Conservation (phyloP, 23 tunicate species). For the Clavelina lepadiformis region DNA sequence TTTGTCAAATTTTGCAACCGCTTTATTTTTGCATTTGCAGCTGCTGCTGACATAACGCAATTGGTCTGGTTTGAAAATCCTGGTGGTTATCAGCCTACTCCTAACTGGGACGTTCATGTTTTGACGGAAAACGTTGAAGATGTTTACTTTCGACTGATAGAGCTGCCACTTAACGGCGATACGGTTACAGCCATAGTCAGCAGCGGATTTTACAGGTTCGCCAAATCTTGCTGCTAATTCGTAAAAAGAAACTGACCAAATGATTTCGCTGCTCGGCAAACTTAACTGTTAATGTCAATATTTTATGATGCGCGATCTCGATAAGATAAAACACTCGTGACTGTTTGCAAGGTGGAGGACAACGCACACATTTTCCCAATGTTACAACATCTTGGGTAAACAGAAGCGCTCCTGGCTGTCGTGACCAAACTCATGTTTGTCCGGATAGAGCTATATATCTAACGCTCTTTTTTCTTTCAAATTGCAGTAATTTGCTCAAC, state of each 20-base stretch:
- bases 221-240: too few relatives aligned
- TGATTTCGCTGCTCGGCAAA: too few relatives aligned
- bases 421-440: neutral
- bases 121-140: conserved; percentile 52
- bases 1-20: neutral
- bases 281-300: too few relatives aligned
- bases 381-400: too few relatives aligned
- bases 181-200: conserved; percentile 45
- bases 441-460: neutral
- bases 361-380: too few relatives aligned
- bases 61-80: conserved; percentile 90
- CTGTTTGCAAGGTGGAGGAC: too few relatives aligned
- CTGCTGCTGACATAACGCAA: conserved; percentile 49
- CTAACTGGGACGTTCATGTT: conserved; percentile 63
- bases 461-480: neutral
- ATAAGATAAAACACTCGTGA: too few relatives aligned
- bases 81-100: conserved; percentile 16
- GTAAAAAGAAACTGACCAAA: too few relatives aligned
- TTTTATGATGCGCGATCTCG: too few relatives aligned
- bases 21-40: conserved; percentile 5
- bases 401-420: too few relatives aligned
- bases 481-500: conserved; percentile 33
- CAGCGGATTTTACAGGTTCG: conserved; percentile 76
- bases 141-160: conserved; percentile 55
- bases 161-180: conserved; percentile 36